Percentiles rank a stretch among this genome's conserved stretches.
phyloP scores from a whole-genome alignment of 53 echinoderm and acorn worm species.

The Mesocentrotus franciscanus region DNA sequence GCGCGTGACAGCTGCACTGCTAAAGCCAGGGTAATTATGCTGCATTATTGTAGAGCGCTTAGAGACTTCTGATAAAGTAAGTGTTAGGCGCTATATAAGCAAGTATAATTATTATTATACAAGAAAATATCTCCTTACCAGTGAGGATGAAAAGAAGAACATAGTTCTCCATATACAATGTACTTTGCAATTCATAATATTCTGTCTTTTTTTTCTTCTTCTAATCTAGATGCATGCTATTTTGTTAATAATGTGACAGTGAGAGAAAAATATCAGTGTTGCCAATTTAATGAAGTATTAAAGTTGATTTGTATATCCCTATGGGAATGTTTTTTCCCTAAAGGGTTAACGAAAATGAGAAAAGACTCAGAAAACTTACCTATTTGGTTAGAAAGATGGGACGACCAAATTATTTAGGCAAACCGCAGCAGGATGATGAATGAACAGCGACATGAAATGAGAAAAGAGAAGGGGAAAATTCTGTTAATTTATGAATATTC shows the following conservation, averaged over 20 bases:
- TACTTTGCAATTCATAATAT: not conserved
- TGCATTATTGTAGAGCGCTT: no score
- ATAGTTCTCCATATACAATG: not conserved
- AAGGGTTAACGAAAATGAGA: not conserved
- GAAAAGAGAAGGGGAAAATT: not conserved
- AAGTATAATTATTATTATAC: no score
- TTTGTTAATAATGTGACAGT: not conserved
- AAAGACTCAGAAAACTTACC: not conserved
- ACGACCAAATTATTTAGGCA: not conserved
- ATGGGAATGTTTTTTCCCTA: not conserved
- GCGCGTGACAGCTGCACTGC: no score
- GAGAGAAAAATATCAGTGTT: not conserved
- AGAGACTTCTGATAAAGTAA: no score
- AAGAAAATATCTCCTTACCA: no score
- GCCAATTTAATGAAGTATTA: not conserved
- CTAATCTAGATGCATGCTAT: not conserved
- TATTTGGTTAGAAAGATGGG: not conserved
- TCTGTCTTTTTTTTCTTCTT: not conserved
- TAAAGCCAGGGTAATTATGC: no score
- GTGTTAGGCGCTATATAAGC: no score
- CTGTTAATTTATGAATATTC: conserved; percentile 26
- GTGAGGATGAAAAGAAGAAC: no score
- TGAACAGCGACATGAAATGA: conserved; percentile 1
- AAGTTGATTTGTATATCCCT: not conserved
- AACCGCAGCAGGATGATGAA: not conserved